Conservation (phyloP, 2,113 vertebrate genomes). For the Triplophysa dalaica region DNA sequence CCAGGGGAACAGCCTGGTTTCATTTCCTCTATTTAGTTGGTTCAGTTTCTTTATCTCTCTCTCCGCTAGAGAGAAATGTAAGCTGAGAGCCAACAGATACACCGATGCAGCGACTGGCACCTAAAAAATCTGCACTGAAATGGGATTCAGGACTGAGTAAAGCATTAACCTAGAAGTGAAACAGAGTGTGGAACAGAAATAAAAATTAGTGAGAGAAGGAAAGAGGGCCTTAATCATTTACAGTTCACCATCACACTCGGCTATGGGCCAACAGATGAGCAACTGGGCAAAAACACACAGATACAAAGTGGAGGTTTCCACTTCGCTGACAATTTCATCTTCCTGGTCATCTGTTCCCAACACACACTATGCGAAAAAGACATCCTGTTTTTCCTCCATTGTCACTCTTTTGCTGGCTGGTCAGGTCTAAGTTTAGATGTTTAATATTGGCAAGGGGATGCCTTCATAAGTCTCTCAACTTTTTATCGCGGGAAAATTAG, state of each 20-base stretch:
- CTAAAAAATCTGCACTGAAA: neutral
- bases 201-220: constrained; percentile 15
- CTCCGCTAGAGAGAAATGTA: constrained; percentile 14
- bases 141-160: constrained; percentile 55
- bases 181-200: constrained; percentile 8
- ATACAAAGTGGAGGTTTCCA: constrained; percentile 89
- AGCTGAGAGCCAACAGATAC: constrained; percentile 18
- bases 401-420: constrained; percentile 80
- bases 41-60: constrained; percentile 35
- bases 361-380: constrained; percentile 85
- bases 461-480: neutral
- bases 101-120: neutral
- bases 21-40: constrained; percentile 29
- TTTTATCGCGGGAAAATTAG: neutral
- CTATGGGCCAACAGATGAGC: constrained; percentile 53
- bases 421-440: constrained; percentile 86
- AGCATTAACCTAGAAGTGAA: constrained; percentile 70
- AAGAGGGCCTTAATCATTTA: constrained; percentile 75
- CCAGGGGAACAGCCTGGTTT: constrained; percentile 26
- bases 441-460: constrained; percentile 6
- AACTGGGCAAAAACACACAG: neutral
- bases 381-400: constrained; percentile 98
- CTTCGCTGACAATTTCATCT: constrained; percentile 86
- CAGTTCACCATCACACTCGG: constrained; percentile 56
- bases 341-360: constrained; percentile 95